Evolutionary conservation across 2,888 invertebrate species (phyloP).

Genomic region (Drymonia ruficornis): DNA sequence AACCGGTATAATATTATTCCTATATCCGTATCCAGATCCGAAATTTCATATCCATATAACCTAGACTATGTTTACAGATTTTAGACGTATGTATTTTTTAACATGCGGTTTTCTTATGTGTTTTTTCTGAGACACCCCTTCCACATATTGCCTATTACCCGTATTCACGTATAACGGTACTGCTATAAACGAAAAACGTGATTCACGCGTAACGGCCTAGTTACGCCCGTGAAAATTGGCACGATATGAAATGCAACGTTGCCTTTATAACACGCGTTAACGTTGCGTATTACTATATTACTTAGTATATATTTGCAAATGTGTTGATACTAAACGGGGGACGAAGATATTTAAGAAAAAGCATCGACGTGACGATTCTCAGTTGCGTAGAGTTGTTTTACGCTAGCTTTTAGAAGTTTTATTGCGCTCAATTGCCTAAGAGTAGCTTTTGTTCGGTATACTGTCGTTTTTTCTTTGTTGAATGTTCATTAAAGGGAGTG

Average conservation of each 20-base stretch:
- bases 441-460: background rate
- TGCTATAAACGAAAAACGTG: conserved; percentile 31
- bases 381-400: background rate
- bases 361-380: background rate
- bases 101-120: background rate
- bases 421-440: background rate
- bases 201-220: conserved; percentile 17
- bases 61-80: too few species aligned
- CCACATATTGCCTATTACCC: conserved; percentile 21
- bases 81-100: background rate
- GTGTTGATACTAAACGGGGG: background rate
- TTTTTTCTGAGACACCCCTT: conserved; percentile 23
- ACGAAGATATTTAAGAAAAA: background rate
- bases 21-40: too few species aligned
- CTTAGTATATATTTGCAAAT: conserved; percentile 11
- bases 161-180: conserved; percentile 12
- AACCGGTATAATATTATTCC: too few species aligned
- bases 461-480: background rate
- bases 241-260: conserved; percentile 29
- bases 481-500: background rate
- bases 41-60: too few species aligned
- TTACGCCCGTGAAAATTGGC: conserved; percentile 26
- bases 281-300: conserved; percentile 17
- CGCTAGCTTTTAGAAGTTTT: background rate
- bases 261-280: conserved; percentile 18